Evolutionary conservation across 2,888 invertebrate genomes (phyloP).

Genomic region (Meiosimyza platycephala): DNA sequence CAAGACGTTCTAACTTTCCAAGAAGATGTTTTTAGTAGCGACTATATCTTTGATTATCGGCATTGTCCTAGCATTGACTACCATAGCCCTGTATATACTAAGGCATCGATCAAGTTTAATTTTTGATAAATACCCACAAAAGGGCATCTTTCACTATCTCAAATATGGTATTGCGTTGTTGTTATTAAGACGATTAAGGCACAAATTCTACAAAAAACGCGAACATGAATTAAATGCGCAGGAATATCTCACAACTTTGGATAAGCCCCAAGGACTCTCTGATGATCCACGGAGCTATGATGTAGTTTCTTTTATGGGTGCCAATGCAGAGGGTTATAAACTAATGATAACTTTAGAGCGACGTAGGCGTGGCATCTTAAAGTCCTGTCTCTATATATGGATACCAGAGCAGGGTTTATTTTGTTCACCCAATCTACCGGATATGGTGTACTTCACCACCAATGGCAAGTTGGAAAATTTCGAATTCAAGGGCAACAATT

Average conservation of each 20-base stretch:
- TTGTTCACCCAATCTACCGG: slow-evolving; percentile 76
- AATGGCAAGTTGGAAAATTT: slow-evolving; percentile 65
- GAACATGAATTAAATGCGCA: slow-evolving; percentile 50
- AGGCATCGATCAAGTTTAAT: slow-evolving; percentile 64
- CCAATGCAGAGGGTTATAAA: slow-evolving; percentile 73
- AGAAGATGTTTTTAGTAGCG: too few species aligned
- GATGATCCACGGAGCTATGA: slow-evolving; percentile 73
- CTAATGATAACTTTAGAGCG: slow-evolving; percentile 76
- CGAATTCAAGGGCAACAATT: slow-evolving; percentile 77
- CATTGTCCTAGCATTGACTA: slow-evolving; percentile 46
- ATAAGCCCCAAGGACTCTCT: slow-evolving; percentile 69
- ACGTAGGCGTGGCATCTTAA: slow-evolving; percentile 74
- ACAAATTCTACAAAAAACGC: slow-evolving; percentile 63
- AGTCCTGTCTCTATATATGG: slow-evolving; percentile 76
- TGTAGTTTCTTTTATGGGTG: slow-evolving; percentile 82
- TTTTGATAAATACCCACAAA: slow-evolving; percentile 70
- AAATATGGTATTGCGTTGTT: slow-evolving; percentile 69
- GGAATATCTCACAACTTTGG: slow-evolving; percentile 65
- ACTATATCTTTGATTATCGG: slow-evolving; percentile 34
- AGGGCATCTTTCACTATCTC: slow-evolving; percentile 70
- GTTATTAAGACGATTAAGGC: slow-evolving; percentile 64
- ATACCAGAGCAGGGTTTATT: slow-evolving; percentile 78
- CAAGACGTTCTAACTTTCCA: too few species aligned
- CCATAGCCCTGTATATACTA: slow-evolving; percentile 51
- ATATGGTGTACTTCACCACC: slow-evolving; percentile 73